phyloP scores from a whole-genome alignment of 2,797 vertebrate genomes.

The Pantherophis alleghaniensis region DNA sequence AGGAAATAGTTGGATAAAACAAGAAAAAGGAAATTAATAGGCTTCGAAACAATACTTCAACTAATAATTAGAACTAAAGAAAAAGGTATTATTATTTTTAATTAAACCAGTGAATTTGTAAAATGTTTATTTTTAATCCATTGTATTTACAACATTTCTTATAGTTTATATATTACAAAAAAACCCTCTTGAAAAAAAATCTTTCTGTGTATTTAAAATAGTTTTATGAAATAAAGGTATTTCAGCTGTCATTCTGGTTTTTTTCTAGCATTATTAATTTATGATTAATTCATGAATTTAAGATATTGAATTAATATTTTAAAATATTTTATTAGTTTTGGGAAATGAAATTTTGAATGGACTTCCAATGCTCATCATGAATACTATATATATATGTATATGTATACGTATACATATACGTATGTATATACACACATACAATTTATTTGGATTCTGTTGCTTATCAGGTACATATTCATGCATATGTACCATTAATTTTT shows the following conservation, averaged over 20 bases:
- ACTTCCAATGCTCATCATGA: not conserved
- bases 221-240: not conserved
- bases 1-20: not conserved
- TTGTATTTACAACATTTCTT: not conserved
- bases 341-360: not conserved
- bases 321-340: not conserved
- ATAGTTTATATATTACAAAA: not conserved
- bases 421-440: not conserved
- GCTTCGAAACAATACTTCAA: not conserved
- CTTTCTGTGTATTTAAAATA: not conserved
- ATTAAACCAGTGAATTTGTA: not conserved
- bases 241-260: not conserved
- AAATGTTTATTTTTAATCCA: not conserved
- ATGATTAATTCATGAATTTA: not conserved
- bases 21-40: not conserved
- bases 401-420: accelerated
- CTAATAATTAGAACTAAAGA: not conserved
- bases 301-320: not conserved
- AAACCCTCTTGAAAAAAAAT: not conserved
- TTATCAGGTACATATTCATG: not conserved
- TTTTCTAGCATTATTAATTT: not conserved
- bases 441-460: not conserved
- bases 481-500: not conserved
- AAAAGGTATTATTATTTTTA: not conserved
- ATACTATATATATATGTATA: not conserved